These are phyloP conservation scores for Coptodon rendalli DNA, from an alignment of 2,113 vertebrate genomes.

Conservation along the genomic window DNA sequence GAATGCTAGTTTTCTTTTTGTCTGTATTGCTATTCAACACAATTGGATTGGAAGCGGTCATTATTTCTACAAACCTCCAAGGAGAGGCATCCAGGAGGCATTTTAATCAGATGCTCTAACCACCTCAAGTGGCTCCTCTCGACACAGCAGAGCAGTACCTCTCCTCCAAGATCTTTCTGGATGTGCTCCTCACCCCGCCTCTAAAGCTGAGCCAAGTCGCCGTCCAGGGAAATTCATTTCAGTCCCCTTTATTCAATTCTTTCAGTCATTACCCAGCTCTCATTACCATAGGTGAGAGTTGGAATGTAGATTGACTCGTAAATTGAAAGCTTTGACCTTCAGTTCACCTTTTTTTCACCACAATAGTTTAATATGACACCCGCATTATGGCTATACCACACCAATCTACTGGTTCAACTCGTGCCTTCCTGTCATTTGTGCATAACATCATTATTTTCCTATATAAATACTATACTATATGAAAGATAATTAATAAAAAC, in stretches of 20 bases:
- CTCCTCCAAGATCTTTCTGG: not conserved
- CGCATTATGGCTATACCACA: not conserved
- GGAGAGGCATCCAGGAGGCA: not conserved
- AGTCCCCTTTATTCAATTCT: not conserved
- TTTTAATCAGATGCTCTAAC: not conserved
- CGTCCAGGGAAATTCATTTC: not conserved
- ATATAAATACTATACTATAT: not conserved
- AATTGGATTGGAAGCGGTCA: not conserved
- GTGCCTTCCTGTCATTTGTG: not conserved
- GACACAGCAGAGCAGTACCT: not conserved
- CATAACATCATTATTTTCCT: not conserved
- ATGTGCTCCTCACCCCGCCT: not conserved
- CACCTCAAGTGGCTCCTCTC: not conserved
- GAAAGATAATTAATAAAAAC: not conserved
- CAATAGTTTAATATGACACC: not conserved
- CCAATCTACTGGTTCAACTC: not conserved
- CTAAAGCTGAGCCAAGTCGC: not conserved
- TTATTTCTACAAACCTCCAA: not conserved
- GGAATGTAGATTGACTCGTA: not conserved
- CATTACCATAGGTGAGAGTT: not conserved
- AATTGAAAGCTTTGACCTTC: not conserved
- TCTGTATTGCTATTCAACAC: not conserved
- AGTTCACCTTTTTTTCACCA: not conserved
- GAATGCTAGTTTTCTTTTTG: not conserved
- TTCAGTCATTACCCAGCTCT: not conserved